A percentile compares a stretch with the other conserved stretches of the same genome.
Conservation (phyloP, 2,797 vertebrate species). For the Poecilia velifera region DNA sequence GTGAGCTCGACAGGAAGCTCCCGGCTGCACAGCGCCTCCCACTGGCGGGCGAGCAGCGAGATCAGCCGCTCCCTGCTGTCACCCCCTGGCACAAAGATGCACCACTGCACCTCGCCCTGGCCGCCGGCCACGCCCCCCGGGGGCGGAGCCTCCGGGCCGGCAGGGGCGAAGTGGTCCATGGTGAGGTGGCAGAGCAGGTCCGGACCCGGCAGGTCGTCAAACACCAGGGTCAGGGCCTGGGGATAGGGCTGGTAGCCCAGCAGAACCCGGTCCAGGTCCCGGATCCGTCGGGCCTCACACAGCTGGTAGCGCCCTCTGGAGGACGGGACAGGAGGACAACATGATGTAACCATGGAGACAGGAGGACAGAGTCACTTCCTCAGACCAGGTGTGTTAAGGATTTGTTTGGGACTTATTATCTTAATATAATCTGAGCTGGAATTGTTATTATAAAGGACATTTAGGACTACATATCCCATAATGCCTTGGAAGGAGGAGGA, state of each 20-base stretch:
- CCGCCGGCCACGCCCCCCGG: conserved; percentile 52
- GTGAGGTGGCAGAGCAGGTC: conserved; percentile 93
- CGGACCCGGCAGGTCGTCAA: conserved; percentile 91
- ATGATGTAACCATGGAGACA: neutral
- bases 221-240: conserved; percentile 87
- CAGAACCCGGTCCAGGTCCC: conserved; percentile 93
- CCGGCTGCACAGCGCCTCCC: conserved; percentile 93
- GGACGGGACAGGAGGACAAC: neutral
- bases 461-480: too few relatives aligned
- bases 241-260: conserved; percentile 97
- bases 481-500: too few relatives aligned
- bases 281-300: conserved; percentile 89
- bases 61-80: conserved; percentile 95
- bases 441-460: too few relatives aligned
- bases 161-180: conserved; percentile 92
- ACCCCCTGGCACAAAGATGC: conserved; percentile 91
- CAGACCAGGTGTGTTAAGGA: too few relatives aligned
- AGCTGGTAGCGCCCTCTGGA: conserved; percentile 91
- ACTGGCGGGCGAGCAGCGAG: conserved; percentile 92
- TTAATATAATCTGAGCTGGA: too few relatives aligned
- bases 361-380: neutral
- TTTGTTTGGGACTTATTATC: too few relatives aligned
- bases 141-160: conserved; percentile 57
- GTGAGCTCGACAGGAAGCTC: conserved; percentile 96
- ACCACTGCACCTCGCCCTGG: conserved; percentile 90